Conservation (phyloP, 2,888 invertebrate species). For the Gnatocerus cornutus region DNA sequence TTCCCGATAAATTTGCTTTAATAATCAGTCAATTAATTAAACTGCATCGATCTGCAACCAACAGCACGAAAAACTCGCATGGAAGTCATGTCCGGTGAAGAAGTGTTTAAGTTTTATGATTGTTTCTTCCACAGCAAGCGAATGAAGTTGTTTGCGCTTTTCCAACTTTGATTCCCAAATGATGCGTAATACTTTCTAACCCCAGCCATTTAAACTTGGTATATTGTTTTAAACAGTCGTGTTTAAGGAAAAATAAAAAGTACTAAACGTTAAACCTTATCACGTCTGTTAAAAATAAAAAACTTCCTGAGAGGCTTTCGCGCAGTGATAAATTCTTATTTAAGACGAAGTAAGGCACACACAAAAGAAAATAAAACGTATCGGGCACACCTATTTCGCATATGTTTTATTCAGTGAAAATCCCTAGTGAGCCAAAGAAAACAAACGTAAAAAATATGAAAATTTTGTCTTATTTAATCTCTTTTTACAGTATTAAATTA, state of each 20-base stretch:
- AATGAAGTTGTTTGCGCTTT: conserved; percentile 37
- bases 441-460: conserved; percentile 54
- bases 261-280: conserved; percentile 54
- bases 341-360: conserved; percentile 44
- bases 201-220: conserved; percentile 40
- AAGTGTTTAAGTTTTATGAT: conserved; percentile 47
- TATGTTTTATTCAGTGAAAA: conserved; percentile 55
- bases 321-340: conserved; percentile 56
- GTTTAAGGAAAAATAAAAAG: conserved; percentile 49
- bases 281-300: conserved; percentile 52
- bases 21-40: conserved; percentile 35
- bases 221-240: conserved; percentile 49
- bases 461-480: conserved; percentile 59
- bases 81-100: not conserved
- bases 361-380: conserved; percentile 55
- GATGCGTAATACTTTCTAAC: conserved; percentile 51
- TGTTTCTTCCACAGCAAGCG: conserved; percentile 35
- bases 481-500: conserved; percentile 49
- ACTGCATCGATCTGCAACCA: conserved; percentile 6
- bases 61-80: conserved; percentile 7
- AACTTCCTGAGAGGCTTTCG: conserved; percentile 48
- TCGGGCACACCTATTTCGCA: conserved; percentile 55
- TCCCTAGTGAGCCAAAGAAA: conserved; percentile 37
- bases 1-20: conserved; percentile 28
- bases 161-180: conserved; percentile 55